A percentile compares a stretch with the other conserved stretches of the same genome.
Conservation (phyloP, 2,888 invertebrate species). For the Caenorhabditis zanzibari region DNA sequence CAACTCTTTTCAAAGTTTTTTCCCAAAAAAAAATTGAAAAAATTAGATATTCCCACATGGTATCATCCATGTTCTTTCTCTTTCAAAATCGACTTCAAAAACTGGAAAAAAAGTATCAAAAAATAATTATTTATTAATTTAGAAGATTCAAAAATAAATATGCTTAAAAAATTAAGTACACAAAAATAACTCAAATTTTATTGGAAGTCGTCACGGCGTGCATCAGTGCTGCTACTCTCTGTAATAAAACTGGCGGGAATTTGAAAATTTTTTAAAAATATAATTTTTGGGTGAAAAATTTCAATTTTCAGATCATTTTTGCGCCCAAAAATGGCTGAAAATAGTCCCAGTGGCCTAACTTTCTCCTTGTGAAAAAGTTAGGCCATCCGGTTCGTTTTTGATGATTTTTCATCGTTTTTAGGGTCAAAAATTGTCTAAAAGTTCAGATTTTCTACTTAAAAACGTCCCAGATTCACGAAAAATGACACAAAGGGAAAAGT, state of each 20-base stretch:
- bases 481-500: too few relatives aligned
- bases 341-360: background rate
- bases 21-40: too few relatives aligned
- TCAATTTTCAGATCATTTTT: background rate
- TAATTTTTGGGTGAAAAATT: conserved; percentile 6
- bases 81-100: too few relatives aligned
- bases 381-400: background rate
- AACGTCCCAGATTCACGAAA: too few relatives aligned
- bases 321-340: conserved; percentile 5
- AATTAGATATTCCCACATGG: too few relatives aligned
- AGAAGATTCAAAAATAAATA: too few relatives aligned
- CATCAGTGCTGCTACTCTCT: conserved; percentile 50
- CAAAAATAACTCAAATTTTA: background rate
- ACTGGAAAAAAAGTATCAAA: too few relatives aligned
- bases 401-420: background rate
- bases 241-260: background rate
- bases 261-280: background rate
- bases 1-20: too few relatives aligned
- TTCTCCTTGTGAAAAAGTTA: background rate
- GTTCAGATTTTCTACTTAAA: background rate
- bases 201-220: conserved; percentile 39
- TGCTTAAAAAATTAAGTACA: too few relatives aligned
- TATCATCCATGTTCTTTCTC: too few relatives aligned
- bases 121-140: too few relatives aligned
- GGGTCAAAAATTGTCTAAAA: background rate